Conservation (phyloP, 2,797 vertebrate species). For the Pantherophis alleghaniensis region DNA sequence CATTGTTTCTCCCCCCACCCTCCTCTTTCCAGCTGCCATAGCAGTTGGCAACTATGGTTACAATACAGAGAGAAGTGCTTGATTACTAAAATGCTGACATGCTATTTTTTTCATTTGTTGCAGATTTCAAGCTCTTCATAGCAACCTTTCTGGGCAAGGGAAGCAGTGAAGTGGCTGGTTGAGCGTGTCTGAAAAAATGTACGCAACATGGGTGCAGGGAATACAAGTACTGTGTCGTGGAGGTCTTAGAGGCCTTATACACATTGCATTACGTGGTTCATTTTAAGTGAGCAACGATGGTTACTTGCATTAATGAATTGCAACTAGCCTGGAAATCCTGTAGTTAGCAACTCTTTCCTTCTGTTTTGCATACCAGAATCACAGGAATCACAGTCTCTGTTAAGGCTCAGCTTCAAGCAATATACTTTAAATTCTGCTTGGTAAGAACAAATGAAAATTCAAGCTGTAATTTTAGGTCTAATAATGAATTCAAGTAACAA, state of each 20-base stretch:
- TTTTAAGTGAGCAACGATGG: not conserved
- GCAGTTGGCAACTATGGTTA: not conserved
- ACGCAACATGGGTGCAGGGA: not conserved
- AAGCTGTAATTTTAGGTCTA: not conserved
- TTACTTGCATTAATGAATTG: not conserved
- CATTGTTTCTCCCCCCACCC: not conserved
- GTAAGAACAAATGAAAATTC: not conserved
- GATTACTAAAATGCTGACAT: not conserved
- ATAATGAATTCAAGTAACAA: not conserved
- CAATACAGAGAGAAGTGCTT: not conserved
- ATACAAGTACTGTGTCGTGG: not conserved
- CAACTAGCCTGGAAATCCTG: not conserved
- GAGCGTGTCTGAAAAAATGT: not conserved
- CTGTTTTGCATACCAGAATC: not conserved
- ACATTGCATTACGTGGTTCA: not conserved
- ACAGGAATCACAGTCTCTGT: not conserved
- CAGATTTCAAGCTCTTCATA: not conserved
- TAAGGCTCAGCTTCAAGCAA: not conserved
- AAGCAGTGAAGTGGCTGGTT: not conserved
- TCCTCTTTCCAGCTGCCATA: not conserved
- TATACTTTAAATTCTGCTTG: not conserved
- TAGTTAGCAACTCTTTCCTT: not conserved
- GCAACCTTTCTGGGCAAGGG: not conserved
- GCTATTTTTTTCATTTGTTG: not conserved
- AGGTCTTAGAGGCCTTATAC: not conserved